Evolutionary conservation across 2,113 vertebrate genomes (phyloP).

Genomic region (Poeciliopsis occidentalis): DNA sequence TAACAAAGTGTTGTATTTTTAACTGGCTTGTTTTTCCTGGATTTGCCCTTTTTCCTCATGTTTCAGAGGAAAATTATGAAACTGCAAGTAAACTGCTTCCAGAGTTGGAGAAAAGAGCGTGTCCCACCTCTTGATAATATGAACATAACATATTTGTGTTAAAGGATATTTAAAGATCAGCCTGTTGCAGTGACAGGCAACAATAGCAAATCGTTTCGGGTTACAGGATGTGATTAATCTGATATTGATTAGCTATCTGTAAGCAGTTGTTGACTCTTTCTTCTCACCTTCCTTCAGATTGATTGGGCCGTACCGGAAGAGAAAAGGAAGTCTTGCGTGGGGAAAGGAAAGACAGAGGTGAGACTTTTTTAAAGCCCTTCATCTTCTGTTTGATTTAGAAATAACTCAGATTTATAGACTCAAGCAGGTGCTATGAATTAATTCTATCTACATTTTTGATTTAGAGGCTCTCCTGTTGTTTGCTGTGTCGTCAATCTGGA

Average conservation of each 20-base stretch:
- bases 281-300: conserved; percentile 76
- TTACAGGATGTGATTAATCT: background rate
- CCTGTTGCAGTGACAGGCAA: background rate
- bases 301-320: conserved; percentile 83
- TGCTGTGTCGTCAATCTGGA: too few relatives aligned
- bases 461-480: background rate
- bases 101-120: too few relatives aligned
- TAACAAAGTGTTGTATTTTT: background rate
- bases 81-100: too few relatives aligned
- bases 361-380: conserved; percentile 25
- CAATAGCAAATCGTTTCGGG: background rate
- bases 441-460: background rate
- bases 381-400: background rate
- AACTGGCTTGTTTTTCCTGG: background rate
- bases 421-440: background rate
- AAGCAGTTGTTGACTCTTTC: background rate
- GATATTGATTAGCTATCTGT: background rate
- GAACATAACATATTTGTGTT: background rate
- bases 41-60: background rate
- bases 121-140: background rate
- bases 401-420: background rate
- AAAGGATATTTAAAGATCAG: background rate
- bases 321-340: conserved; percentile 80
- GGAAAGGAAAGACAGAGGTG: conserved; percentile 88
- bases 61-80: too few relatives aligned